Percentiles rank a stretch among this genome's conserved stretches.
These are phyloP conservation scores for Eurytoma adleriae DNA, from an alignment of 2,888 invertebrate species.

Conservation along the genomic window DNA sequence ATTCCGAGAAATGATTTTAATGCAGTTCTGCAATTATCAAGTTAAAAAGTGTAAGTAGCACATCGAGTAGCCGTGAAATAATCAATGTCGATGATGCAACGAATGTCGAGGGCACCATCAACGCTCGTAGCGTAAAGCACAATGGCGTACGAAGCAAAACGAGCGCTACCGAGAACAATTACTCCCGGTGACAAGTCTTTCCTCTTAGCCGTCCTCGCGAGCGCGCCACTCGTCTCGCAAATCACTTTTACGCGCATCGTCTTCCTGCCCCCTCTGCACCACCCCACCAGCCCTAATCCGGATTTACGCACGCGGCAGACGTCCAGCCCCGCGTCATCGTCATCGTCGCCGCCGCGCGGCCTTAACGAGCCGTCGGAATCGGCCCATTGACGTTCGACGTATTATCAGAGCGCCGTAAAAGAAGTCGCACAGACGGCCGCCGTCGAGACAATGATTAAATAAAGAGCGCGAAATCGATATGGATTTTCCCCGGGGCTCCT, in stretches of 20 bases:
- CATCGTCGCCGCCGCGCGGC: neutral
- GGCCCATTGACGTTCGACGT: neutral
- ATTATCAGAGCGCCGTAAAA: slow-evolving; percentile 35
- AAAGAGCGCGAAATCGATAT: neutral
- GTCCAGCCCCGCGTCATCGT: slow-evolving; percentile 5
- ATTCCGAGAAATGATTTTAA: too few species aligned
- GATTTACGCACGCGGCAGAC: slow-evolving; percentile 23
- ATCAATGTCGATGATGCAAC: too few species aligned
- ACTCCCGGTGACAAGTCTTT: slow-evolving; percentile 29
- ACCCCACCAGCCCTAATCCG: slow-evolving; percentile 13
- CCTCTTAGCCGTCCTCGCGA: neutral
- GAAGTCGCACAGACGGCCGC: slow-evolving; percentile 5
- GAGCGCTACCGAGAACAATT: neutral
- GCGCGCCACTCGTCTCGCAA: slow-evolving; percentile 20
- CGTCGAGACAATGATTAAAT: slow-evolving; percentile 16
- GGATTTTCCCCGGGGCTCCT: too few species aligned
- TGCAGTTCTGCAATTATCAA: too few species aligned
- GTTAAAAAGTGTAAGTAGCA: too few species aligned
- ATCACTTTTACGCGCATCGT: slow-evolving; percentile 21
- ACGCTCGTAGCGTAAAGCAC: neutral
- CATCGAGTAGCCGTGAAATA: too few species aligned
- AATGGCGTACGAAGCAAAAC: neutral
- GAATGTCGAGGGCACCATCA: too few species aligned
- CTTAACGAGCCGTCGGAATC: slow-evolving; percentile 16
- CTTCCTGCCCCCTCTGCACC: too few species aligned